Conservation (phyloP, 2,888 invertebrate genomes). For the Gandaritis pyraliata region DNA sequence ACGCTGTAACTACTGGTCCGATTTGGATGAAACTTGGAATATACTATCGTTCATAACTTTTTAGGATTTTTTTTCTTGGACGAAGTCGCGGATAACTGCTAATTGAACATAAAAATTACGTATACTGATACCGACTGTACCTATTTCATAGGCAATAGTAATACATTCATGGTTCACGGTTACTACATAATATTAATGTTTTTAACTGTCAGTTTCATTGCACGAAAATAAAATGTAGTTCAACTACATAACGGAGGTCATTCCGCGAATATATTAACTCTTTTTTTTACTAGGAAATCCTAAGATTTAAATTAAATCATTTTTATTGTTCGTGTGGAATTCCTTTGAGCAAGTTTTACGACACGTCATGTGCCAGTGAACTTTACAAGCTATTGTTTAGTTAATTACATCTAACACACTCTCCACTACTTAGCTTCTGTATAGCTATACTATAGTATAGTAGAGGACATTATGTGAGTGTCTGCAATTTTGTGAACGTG, state of each 20-base stretch:
- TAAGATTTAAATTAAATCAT: not conserved
- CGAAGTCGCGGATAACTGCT: no score
- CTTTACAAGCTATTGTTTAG: conserved; percentile 28
- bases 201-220: conserved; percentile 1
- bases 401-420: not conserved
- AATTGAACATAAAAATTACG: no score
- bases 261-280: conserved; percentile 8
- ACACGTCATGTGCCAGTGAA: conserved; percentile 17
- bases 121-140: no score
- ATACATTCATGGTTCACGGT: no score
- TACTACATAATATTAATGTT: not conserved
- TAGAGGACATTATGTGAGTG: no score
- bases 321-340: conserved; percentile 3
- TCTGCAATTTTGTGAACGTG: no score
- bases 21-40: no score
- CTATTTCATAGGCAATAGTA: no score
- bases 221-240: not conserved
- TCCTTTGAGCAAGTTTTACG: conserved; percentile 18
- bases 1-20: no score
- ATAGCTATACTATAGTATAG: not conserved
- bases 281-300: conserved; percentile 15
- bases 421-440: no score
- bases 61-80: no score
- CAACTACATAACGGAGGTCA: conserved; percentile 4
- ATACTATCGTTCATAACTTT: no score